A percentile compares a stretch with the other conserved stretches of the same genome.
These are phyloP conservation scores for Calidris pugnax DNA, from an alignment of 2,113 vertebrate genomes.

Conservation along the genomic window DNA sequence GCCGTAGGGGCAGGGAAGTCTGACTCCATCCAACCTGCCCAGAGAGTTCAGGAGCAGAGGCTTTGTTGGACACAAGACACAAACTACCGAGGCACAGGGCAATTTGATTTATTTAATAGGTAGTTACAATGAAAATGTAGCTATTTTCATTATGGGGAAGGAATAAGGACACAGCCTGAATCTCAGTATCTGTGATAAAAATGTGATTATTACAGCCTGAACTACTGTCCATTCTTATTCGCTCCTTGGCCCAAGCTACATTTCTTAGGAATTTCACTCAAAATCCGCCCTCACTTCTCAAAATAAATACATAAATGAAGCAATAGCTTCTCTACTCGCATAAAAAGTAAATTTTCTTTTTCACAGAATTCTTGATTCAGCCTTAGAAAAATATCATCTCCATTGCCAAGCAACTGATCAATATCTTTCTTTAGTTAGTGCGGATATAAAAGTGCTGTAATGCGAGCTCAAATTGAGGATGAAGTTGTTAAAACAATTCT, in stretches of 20 bases:
- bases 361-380: not conserved
- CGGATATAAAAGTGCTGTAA: not conserved
- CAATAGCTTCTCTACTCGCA: not conserved
- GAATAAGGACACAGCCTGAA: not conserved
- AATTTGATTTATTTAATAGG: not conserved
- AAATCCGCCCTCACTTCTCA: not conserved
- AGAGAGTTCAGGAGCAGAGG: not conserved
- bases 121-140: not conserved
- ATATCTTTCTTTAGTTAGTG: not conserved
- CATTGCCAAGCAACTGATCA: not conserved
- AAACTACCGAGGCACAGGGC: accelerated
- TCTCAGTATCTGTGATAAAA: not conserved
- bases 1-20: accelerated
- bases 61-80: not conserved
- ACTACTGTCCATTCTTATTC: not conserved
- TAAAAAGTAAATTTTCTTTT: not conserved
- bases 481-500: not conserved
- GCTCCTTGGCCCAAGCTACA: not conserved
- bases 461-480: not conserved
- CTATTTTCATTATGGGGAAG: not conserved
- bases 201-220: not conserved
- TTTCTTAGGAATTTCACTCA: not conserved
- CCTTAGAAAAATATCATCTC: not conserved
- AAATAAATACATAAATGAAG: not conserved
- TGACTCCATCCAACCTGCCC: not conserved